Base-by-base conservation (phyloP, 2,113 vertebrate genomes). In the Corvus hawaiiensis region DNA sequence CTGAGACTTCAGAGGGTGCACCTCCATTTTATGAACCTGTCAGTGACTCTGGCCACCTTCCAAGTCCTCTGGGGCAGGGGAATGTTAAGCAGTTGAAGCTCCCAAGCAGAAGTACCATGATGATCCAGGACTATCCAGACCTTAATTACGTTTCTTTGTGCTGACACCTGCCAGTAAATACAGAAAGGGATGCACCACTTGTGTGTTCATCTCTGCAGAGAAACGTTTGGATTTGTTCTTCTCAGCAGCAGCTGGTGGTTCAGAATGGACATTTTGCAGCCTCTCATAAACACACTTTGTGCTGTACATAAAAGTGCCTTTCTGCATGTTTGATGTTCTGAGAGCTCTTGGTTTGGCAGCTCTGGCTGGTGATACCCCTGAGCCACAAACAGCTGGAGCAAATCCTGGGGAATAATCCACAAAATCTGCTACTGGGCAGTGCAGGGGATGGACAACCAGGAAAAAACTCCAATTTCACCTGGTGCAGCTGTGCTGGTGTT, bases 291-390 rank as follows among this genome's bases (percentile, higher is more conserved):
- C 63, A 88, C 30, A 33, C 16, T 88, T 86, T 81, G 64, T 89
- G 89, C 90, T 63, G 52, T 61, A 90, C 86, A 93, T 94, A 66
- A 87, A 97, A 97, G 95, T 32, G 56, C 39, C 33, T 87, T 71
- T 87, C 86, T 94, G 73, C 48, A 19, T 51, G 76, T 95, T 94
- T 95, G 95, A 93, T 91, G 86, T 94, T 94, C 90, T 78, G 66
- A 67, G 81, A 94, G 89, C 48, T 75, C 73, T 75, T 11, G 83
- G 61, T 68, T 94, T 94, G 95, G 94, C 94, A 63, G 13, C 44
- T 90, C 79, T 94, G 86, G 86, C 86, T 93, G 10, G 0, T 59
- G 78, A 71, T 78, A 49, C 32, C 86, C 68, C 55, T 22, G 63
- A 88, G 61, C 73, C 96, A 93, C 86, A 84, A 84, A 73, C 51